phyloP scores from a whole-genome alignment of 2,888 invertebrate genomes.

The Bhutanitis thaidina region DNA sequence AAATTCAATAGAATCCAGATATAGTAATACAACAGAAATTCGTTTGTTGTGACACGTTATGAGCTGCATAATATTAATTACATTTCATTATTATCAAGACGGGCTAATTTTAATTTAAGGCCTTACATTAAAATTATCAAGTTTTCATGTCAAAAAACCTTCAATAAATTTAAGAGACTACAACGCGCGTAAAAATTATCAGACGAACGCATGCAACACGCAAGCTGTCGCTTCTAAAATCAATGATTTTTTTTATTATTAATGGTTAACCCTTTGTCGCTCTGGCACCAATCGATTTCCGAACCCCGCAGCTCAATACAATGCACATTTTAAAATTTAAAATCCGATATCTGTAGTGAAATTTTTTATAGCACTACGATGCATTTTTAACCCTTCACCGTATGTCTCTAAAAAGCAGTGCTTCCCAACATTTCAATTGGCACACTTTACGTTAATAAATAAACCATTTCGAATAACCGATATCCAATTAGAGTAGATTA shows the following conservation, averaged over 20 bases:
- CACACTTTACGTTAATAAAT: too few species aligned
- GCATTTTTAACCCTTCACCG: slow-evolving; percentile 78
- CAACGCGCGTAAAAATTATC: slow-evolving; percentile 24
- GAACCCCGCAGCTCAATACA: slow-evolving; percentile 72
- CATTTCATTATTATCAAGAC: too few species aligned
- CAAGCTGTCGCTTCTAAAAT: slow-evolving; percentile 70
- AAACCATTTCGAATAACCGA: too few species aligned
- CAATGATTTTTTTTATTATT: slow-evolving; percentile 66
- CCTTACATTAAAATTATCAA: too few species aligned
- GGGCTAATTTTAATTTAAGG: too few species aligned
- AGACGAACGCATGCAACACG: slow-evolving; percentile 27
- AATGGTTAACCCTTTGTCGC: slow-evolving; percentile 75
- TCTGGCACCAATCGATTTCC: slow-evolving; percentile 73
- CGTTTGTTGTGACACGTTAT: too few species aligned
- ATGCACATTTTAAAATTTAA: slow-evolving; percentile 80
- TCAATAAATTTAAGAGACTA: too few species aligned
- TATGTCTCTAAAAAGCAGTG: slow-evolving; percentile 52
- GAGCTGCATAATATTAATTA: too few species aligned
- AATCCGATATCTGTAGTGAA: slow-evolving; percentile 76
- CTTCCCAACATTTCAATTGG: slow-evolving; percentile 40
- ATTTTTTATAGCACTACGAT: slow-evolving; percentile 74
- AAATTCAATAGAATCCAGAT: background rate
- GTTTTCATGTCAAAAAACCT: too few species aligned
- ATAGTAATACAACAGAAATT: too few species aligned
- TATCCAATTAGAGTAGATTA: too few species aligned